A percentile compares a stretch with the other conserved stretches of the same genome.
These are phyloP conservation scores for Palythoa grandis DNA, from an alignment of 92 coral and sea anemone species.

Conservation along the genomic window DNA sequence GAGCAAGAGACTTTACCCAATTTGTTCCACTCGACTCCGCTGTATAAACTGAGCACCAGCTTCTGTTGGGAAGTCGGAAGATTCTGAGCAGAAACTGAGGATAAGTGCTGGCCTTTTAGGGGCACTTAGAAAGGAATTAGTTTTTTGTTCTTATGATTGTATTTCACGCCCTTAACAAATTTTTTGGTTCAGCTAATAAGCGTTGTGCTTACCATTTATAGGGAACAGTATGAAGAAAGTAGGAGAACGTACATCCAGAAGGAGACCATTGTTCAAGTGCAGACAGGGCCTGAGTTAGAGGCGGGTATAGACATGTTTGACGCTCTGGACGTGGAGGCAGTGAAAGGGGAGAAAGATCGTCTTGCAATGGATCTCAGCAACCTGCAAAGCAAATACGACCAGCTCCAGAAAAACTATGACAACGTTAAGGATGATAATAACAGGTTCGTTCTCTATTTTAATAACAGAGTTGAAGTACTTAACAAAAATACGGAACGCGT, in stretches of 20 bases:
- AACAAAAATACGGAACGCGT: not conserved
- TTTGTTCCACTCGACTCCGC: too few relatives aligned
- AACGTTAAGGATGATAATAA: conserved; percentile 74
- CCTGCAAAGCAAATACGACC: conserved; percentile 80
- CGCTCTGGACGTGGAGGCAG: conserved; percentile 74
- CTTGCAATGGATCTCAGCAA: conserved; percentile 70
- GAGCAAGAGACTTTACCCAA: too few relatives aligned
- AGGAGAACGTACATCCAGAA: conserved; percentile 61
- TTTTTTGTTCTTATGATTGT: too few relatives aligned
- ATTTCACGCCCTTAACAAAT: too few relatives aligned
- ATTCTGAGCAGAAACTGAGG: too few relatives aligned
- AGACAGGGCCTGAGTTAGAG: conserved; percentile 71
- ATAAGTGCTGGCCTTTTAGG: too few relatives aligned
- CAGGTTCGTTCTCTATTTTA: conserved; percentile 29
- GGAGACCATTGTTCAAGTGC: conserved; percentile 65
- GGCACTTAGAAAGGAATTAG: too few relatives aligned
- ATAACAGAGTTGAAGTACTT: not conserved
- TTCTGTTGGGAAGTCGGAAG: too few relatives aligned
- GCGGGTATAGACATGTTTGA: conserved; percentile 79
- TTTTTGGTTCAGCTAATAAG: not conserved
- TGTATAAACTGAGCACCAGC: too few relatives aligned
- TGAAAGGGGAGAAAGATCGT: conserved; percentile 80
- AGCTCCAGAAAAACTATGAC: conserved; percentile 73
- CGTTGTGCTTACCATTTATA: not conserved
- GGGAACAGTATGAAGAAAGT: conserved; percentile 54